phyloP scores from a whole-genome alignment of 2,888 invertebrate species.

The Pinctada fucata region DNA sequence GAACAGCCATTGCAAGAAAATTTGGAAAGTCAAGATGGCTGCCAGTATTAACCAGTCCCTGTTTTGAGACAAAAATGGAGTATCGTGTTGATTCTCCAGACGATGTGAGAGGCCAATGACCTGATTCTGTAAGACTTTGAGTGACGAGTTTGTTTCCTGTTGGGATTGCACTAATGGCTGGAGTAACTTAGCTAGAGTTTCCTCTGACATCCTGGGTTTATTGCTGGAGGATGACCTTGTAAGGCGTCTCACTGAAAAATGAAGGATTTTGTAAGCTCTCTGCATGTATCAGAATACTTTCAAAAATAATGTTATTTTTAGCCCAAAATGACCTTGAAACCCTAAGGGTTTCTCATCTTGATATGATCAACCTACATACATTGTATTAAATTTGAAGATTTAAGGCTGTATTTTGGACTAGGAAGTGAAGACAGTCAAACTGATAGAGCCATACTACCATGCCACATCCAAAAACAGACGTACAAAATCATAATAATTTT shows the following conservation, averaged over 20 bases:
- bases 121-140: conserved; percentile 58
- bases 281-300: no score
- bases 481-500: no score
- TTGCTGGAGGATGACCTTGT: conserved; percentile 50
- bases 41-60: conserved; percentile 60
- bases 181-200: conserved; percentile 44
- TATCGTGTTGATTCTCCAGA: conserved; percentile 19
- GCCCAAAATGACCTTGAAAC: no score
- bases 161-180: conserved; percentile 57
- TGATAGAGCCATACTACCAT: no score
- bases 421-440: no score
- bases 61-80: conserved; percentile 26
- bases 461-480: no score
- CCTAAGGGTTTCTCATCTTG: no score
- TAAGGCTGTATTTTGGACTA: no score
- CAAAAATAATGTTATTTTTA: no score
- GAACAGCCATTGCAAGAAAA: conserved; percentile 64
- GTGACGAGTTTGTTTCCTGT: conserved; percentile 55
- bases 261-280: background rate
- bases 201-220: conserved; percentile 46
- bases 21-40: conserved; percentile 58
- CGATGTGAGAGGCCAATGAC: conserved; percentile 45
- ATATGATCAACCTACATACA: no score
- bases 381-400: no score
- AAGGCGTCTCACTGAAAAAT: conserved; percentile 50